These are phyloP conservation scores for Furcifer pardalis DNA, from an alignment of 2,797 vertebrate genomes.

Conservation along the genomic window DNA sequence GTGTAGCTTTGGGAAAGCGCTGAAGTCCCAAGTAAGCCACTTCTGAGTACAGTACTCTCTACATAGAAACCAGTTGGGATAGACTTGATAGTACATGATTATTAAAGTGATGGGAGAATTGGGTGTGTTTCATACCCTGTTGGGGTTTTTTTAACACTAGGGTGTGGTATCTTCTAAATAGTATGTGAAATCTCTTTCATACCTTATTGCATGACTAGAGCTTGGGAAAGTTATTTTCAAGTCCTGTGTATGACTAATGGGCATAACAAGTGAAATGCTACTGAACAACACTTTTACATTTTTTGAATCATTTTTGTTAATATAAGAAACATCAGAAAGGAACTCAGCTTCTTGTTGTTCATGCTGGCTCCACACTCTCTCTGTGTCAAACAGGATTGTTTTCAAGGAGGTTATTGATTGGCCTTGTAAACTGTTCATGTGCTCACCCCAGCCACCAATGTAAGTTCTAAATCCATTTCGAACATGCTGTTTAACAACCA, in stretches of 20 bases:
- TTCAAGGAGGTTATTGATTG: background rate
- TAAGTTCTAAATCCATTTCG: background rate
- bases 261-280: too few species aligned
- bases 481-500: background rate
- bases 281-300: background rate
- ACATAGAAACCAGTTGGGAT: too few species aligned
- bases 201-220: background rate
- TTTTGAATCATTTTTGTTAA: background rate
- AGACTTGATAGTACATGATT: too few species aligned
- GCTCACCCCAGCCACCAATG: too few species aligned
- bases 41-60: too few species aligned
- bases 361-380: background rate
- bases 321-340: background rate
- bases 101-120: too few species aligned
- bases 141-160: background rate
- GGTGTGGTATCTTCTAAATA: background rate
- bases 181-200: background rate
- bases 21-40: too few species aligned
- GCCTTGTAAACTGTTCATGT: background rate
- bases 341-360: background rate
- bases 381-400: background rate
- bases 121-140: slow-evolving; percentile 5
- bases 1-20: too few species aligned
- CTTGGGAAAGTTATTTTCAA: too few species aligned
- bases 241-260: too few species aligned